Conservation (phyloP, 2,113 vertebrate species). For the Tachysurus fulvidraco region DNA sequence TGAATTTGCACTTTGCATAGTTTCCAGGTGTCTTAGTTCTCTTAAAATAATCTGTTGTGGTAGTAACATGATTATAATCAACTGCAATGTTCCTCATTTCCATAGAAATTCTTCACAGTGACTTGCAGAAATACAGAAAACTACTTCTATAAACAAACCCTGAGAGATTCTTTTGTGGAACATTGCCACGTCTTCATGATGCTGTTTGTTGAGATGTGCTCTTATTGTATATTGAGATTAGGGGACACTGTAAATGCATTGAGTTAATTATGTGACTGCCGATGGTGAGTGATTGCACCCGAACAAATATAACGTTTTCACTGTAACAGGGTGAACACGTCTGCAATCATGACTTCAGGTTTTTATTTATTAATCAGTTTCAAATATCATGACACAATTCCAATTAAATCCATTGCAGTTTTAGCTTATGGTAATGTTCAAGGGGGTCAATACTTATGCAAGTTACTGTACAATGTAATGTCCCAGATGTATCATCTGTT, state of each 20-base stretch:
- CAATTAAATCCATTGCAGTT: background rate
- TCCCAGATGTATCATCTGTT: background rate
- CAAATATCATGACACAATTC: background rate
- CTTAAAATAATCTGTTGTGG: background rate
- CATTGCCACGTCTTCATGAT: background rate
- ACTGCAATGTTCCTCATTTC: background rate
- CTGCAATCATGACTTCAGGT: background rate
- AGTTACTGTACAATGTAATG: background rate
- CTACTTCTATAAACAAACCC: background rate
- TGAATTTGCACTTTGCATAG: background rate
- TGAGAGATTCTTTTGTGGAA: too few relatives aligned
- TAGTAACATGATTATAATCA: background rate
- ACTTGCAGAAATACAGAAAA: background rate
- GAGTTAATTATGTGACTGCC: background rate
- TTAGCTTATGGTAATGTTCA: background rate
- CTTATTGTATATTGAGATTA: background rate
- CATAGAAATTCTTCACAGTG: background rate
- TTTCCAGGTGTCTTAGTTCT: slow-evolving; percentile 44
- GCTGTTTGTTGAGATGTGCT: background rate
- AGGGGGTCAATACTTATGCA: background rate
- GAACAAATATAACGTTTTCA: background rate
- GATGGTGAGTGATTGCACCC: background rate
- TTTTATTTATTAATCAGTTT: background rate
- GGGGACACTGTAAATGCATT: background rate
- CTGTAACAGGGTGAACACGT: background rate